Conservation (phyloP, 1,140 invertebrate genomes). For the Saccostrea cuccullata region DNA sequence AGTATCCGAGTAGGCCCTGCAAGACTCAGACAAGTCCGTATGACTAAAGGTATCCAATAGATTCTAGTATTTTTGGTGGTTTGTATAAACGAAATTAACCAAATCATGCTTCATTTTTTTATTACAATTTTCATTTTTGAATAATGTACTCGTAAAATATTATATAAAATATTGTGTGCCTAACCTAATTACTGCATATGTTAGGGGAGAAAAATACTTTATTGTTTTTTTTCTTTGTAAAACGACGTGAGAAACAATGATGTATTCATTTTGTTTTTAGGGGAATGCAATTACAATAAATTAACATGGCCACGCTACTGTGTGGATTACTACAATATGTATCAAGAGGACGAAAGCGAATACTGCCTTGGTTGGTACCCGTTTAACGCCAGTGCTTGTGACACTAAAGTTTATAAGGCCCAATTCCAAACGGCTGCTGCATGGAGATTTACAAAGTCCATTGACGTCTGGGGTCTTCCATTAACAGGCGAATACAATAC, state of each 20-base stretch:
- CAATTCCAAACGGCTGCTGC: slow-evolving; percentile 43
- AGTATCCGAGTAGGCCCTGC: slow-evolving; percentile 64
- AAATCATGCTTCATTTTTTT: too few relatives aligned
- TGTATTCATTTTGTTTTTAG: neutral
- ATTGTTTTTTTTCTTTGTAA: too few relatives aligned
- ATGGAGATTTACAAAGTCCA: slow-evolving; percentile 57
- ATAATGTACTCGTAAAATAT: too few relatives aligned
- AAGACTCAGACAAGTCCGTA: slow-evolving; percentile 63
- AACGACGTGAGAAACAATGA: neutral
- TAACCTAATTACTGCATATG: too few relatives aligned
- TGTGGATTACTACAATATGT: slow-evolving; percentile 41
- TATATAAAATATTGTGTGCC: too few relatives aligned
- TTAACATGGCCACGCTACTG: slow-evolving; percentile 18
- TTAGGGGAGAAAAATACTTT: too few relatives aligned
- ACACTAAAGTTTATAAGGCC: neutral
- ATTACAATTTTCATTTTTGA: too few relatives aligned
- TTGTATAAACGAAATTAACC: too few relatives aligned
- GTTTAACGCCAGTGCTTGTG: slow-evolving; percentile 28
- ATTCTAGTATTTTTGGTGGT: too few relatives aligned
- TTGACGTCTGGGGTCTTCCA: slow-evolving; percentile 57
- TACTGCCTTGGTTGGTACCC: slow-evolving; percentile 61
- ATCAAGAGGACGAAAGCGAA: slow-evolving; percentile 53
- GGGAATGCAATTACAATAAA: slow-evolving; percentile 13
- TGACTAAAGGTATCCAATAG: slow-evolving; percentile 46
- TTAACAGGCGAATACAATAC: slow-evolving; percentile 57